These are phyloP conservation scores for Asbolus verrucosus DNA, from an alignment of 1,140 invertebrate species.

Conservation along the genomic window DNA sequence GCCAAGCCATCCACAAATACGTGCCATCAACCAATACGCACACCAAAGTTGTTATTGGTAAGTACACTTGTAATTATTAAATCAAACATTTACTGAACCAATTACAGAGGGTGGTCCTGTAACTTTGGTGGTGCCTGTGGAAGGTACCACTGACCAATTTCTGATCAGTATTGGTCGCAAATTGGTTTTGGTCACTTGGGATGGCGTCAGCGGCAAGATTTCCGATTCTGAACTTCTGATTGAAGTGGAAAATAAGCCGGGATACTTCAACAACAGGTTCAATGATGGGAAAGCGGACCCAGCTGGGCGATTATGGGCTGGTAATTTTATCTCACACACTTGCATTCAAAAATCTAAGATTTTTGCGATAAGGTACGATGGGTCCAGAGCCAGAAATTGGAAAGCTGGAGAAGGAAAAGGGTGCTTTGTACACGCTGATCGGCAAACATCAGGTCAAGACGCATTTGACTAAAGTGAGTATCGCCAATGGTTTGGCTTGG, in stretches of 20 bases:
- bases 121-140: constrained; percentile 73
- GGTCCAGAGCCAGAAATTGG: constrained; percentile 51
- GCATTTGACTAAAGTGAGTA: constrained; percentile 69
- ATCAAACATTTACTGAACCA: neutral
- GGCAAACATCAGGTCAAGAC: constrained; percentile 50
- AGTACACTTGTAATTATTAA: neutral
- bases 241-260: constrained; percentile 50
- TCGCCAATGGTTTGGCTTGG: constrained; percentile 88
- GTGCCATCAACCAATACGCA: constrained; percentile 49
- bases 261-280: constrained; percentile 70
- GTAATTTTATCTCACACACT: constrained; percentile 3
- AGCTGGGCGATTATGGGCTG: constrained; percentile 76
- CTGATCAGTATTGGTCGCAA: constrained; percentile 72
- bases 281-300: constrained; percentile 90
- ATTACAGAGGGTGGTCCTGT: constrained; percentile 65
- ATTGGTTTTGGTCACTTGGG: constrained; percentile 75
- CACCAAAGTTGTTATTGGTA: constrained; percentile 48
- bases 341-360: neutral
- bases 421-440: constrained; percentile 52
- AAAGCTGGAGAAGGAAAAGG: constrained; percentile 49
- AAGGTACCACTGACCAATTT: constrained; percentile 70
- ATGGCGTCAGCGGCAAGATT: constrained; percentile 63
- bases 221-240: constrained; percentile 47
- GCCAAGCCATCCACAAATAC: constrained; percentile 65
- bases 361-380: constrained; percentile 44